phyloP scores from a whole-genome alignment of 1,140 invertebrate genomes.

The Bactericera cockerelli region DNA sequence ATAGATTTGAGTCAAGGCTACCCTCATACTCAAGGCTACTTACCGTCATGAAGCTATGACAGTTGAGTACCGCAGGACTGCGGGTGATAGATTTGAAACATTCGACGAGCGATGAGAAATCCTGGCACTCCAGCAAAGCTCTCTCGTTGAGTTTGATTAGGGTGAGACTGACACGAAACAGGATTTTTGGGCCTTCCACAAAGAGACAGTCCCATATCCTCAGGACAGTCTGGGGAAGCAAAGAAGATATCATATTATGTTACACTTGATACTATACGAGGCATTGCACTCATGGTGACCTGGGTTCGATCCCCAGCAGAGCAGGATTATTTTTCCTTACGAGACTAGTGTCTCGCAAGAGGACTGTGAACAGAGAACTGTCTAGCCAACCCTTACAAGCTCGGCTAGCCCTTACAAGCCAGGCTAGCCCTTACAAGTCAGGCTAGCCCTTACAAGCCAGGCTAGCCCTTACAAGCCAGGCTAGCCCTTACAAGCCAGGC shows the following conservation, averaged over 20 bases:
- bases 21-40: slow-evolving; percentile 16
- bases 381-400: no score
- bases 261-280: neutral
- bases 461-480: no score
- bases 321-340: neutral
- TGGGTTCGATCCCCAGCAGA: no score
- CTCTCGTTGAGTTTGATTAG: slow-evolving; percentile 56
- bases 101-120: slow-evolving; percentile 54
- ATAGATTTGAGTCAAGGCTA: slow-evolving; percentile 68
- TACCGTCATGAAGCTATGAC: slow-evolving; percentile 75
- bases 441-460: no score
- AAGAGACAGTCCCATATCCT: slow-evolving; percentile 92
- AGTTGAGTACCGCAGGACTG: slow-evolving; percentile 53
- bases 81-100: slow-evolving; percentile 62
- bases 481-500: no score
- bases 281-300: no score
- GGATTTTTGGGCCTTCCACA: slow-evolving; percentile 76
- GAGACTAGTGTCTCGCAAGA: neutral
- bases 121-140: slow-evolving; percentile 51
- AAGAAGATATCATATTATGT: slow-evolving; percentile 7
- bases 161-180: slow-evolving; percentile 73
- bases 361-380: no score
- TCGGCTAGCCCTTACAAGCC: no score
- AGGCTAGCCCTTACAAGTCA: no score
- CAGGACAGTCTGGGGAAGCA: slow-evolving; percentile 52